Percentiles rank a stretch among this genome's conserved stretches.
Evolutionary conservation across 92 coral and sea anemone genomes (phyloP).

Genomic region (Desmophyllum pertusum): DNA sequence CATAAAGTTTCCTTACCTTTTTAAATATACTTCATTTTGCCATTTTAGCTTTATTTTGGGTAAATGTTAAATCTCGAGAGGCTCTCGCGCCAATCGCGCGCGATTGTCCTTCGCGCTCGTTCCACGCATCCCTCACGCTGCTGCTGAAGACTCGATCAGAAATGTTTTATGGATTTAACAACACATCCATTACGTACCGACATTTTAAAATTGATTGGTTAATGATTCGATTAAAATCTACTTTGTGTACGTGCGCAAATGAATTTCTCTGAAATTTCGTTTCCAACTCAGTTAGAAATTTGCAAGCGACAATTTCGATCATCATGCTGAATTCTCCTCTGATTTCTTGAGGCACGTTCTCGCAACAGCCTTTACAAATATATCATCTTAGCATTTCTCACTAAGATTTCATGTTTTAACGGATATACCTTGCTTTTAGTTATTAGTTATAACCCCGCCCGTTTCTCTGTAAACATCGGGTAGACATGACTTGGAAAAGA

Average conservation of each 20-base stretch:
- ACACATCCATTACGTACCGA: background rate
- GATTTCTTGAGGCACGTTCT: background rate
- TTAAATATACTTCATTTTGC: background rate
- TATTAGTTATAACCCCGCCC: background rate
- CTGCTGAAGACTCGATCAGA: background rate
- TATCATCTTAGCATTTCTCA: background rate
- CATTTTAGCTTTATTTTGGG: background rate
- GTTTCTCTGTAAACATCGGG: constrained; percentile 1
- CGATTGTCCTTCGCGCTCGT: background rate
- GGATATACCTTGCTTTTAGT: background rate
- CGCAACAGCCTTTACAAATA: background rate
- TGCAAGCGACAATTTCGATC: background rate
- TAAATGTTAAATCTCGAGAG: background rate
- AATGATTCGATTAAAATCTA: background rate
- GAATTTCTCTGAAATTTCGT: background rate
- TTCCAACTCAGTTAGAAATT: background rate
- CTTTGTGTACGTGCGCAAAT: background rate
- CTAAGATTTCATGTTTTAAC: background rate
- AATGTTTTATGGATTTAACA: background rate
- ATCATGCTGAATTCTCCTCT: background rate
- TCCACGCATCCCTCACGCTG: background rate
- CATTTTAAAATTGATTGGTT: background rate
- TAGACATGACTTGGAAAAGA: background rate
- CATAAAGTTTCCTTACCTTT: background rate
- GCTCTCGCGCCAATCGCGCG: background rate